phyloP scores from a whole-genome alignment of 64 coral and sea anemone species.

The Montipora cactus region DNA sequence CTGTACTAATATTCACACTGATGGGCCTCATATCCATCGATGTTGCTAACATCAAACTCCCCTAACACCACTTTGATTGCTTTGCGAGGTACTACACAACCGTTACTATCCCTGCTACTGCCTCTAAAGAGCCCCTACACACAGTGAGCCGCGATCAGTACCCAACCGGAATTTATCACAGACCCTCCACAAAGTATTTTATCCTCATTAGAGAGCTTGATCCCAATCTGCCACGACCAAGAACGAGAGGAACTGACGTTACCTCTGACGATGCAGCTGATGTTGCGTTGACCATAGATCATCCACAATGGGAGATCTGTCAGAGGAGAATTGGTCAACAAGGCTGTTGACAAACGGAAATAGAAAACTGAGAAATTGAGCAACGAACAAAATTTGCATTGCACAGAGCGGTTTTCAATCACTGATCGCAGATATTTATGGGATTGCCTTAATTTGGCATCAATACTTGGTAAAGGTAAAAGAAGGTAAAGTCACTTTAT shows the following conservation, averaged over 20 bases:
- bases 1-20: conserved; percentile 23
- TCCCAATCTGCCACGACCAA: conserved; percentile 86
- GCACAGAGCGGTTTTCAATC: no score
- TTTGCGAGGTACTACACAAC: conserved; percentile 66
- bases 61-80: conserved; percentile 60
- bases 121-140: conserved; percentile 40
- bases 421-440: no score
- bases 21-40: conserved; percentile 70
- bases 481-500: no score
- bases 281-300: conserved; percentile 53
- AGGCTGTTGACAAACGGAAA: no score
- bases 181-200: conserved; percentile 74
- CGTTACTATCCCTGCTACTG: conserved; percentile 9
- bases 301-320: not conserved
- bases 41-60: conserved; percentile 83
- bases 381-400: no score
- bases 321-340: no score
- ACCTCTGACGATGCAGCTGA: conserved; percentile 66
- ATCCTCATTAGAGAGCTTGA: conserved; percentile 45
- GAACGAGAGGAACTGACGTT: conserved; percentile 54
- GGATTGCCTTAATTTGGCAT: no score
- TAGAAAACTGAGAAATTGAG: no score
- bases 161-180: conserved; percentile 74
- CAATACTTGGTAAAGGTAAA: no score
- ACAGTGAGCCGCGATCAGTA: conserved; percentile 82